Percentiles rank a stretch among this genome's conserved stretches.
phyloP scores from a whole-genome alignment of 2,797 vertebrate species.

The Alosa sapidissima region DNA sequence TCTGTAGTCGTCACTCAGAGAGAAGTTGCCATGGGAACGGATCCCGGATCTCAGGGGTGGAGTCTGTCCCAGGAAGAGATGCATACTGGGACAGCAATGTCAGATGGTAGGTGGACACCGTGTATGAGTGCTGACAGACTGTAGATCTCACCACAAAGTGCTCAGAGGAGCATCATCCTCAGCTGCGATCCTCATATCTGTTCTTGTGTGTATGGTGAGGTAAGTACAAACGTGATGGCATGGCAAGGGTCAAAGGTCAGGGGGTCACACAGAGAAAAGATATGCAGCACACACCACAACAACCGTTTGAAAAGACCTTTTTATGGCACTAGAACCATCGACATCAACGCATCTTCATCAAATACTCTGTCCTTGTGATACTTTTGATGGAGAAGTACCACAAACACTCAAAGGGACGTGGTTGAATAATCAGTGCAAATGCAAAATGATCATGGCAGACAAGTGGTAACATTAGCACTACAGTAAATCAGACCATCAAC shows the following conservation, averaged over 20 bases:
- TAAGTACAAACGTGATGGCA: not conserved
- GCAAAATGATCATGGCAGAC: not conserved
- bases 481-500: not conserved
- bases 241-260: not conserved
- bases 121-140: not conserved
- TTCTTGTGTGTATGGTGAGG: not conserved
- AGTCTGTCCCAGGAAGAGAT: not conserved
- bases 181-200: not conserved
- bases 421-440: constrained; percentile 10
- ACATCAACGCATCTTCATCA: not conserved
- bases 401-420: not conserved
- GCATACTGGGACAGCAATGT: not conserved
- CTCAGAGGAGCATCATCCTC: not conserved
- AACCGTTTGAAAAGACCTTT: not conserved
- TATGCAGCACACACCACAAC: not conserved
- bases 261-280: not conserved
- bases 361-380: not conserved
- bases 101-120: not conserved
- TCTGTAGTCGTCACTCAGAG: not conserved
- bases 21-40: not conserved
- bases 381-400: not conserved
- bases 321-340: not conserved
- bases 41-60: not conserved
- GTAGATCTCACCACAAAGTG: not conserved
- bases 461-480: not conserved